These are phyloP conservation scores for Chrysina gloriosa DNA, from an alignment of 2,888 invertebrate species.

Conservation along the genomic window DNA sequence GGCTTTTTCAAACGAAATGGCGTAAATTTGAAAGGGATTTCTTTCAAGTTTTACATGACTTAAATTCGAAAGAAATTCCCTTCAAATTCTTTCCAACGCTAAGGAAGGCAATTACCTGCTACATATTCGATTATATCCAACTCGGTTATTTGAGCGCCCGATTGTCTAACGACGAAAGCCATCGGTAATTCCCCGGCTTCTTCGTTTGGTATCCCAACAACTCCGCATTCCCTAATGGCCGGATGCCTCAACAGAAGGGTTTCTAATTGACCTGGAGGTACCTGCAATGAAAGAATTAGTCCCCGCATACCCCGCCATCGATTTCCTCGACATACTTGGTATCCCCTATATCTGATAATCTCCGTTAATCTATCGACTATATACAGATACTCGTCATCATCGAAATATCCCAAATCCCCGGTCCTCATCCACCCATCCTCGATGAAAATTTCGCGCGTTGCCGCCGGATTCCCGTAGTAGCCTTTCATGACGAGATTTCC, in stretches of 20 bases:
- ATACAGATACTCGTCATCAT: conserved; percentile 73
- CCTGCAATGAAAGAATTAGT: conserved; percentile 70
- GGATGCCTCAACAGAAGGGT: conserved; percentile 78
- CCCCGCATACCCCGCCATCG: neutral
- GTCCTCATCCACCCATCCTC: conserved; percentile 78
- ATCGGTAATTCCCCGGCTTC: conserved; percentile 79
- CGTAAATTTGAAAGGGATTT: too few species aligned
- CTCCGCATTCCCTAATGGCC: conserved; percentile 81
- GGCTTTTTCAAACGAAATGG: too few species aligned
- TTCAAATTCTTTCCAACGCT: neutral
- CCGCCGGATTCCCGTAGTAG: conserved; percentile 77
- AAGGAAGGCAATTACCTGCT: conserved; percentile 53
- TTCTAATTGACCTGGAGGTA: conserved; percentile 88
- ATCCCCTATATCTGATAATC: conserved; percentile 72
- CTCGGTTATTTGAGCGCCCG: conserved; percentile 66
- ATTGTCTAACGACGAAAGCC: conserved; percentile 79
- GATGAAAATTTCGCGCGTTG: conserved; percentile 73
- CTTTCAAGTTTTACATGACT: neutral
- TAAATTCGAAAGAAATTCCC: too few species aligned
- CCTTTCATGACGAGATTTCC: conserved; percentile 83
- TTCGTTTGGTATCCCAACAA: conserved; percentile 83
- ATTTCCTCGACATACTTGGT: neutral
- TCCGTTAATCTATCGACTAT: conserved; percentile 82
- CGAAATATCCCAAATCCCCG: conserved; percentile 70
- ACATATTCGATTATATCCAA: conserved; percentile 62